These are phyloP conservation scores for Epizoanthus fatuus DNA, from an alignment of 92 coral and sea anemone species.

Conservation along the genomic window DNA sequence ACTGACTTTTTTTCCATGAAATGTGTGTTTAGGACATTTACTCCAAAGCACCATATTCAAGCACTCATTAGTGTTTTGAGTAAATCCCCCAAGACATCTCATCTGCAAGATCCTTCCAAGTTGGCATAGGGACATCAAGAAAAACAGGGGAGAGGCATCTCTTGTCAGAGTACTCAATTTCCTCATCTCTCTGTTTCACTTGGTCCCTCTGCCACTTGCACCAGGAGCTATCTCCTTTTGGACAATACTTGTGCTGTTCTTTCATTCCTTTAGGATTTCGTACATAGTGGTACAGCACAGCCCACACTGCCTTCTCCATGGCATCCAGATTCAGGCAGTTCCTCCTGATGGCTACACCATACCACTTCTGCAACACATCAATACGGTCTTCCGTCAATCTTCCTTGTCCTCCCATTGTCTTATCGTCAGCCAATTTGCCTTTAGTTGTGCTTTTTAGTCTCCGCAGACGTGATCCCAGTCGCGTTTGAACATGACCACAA, in stretches of 20 bases:
- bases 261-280: background rate
- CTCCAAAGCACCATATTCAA: background rate
- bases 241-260: background rate
- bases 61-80: background rate
- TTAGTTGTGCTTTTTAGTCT: background rate
- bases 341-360: background rate
- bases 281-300: background rate
- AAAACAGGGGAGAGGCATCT: background rate
- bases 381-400: background rate
- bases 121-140: background rate
- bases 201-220: background rate
- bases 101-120: too few relatives aligned
- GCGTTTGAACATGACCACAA: background rate
- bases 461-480: background rate
- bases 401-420: background rate
- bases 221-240: background rate
- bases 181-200: background rate
- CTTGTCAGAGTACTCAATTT: background rate
- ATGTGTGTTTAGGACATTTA: slow-evolving; percentile 14
- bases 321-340: background rate
- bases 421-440: background rate
- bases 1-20: slow-evolving; percentile 4
- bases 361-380: background rate
- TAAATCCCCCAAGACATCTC: slow-evolving; percentile 5
- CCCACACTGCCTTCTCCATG: background rate